phyloP scores from a whole-genome alignment of 92 coral and sea anemone genomes.

The Scolanthus callimorphus region DNA sequence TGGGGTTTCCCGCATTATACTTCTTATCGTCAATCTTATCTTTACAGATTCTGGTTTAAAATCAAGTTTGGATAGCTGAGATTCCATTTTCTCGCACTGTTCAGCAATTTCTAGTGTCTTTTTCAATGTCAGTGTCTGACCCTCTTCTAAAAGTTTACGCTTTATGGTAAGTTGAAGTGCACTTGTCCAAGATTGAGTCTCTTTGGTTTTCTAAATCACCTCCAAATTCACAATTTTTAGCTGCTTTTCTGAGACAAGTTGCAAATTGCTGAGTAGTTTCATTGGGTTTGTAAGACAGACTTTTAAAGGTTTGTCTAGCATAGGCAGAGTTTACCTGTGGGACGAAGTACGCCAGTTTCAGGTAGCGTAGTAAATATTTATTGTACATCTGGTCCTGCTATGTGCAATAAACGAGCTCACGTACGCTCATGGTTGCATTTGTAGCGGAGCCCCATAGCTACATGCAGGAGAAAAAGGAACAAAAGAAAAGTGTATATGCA shows the following conservation, averaged over 20 bases:
- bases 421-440: too few species aligned
- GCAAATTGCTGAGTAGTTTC: conserved; percentile 16
- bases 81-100: conserved; percentile 21
- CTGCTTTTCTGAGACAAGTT: conserved; percentile 5
- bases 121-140: conserved; percentile 21
- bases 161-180: conserved; percentile 5
- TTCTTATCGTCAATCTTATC: neutral
- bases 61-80: conserved; percentile 5
- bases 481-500: too few species aligned
- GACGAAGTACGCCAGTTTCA: too few species aligned
- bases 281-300: conserved; percentile 6
- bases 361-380: too few species aligned
- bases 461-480: too few species aligned
- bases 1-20: too few species aligned
- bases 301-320: conserved; percentile 35
- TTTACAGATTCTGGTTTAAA: too few species aligned
- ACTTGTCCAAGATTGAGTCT: neutral
- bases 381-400: too few species aligned
- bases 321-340: conserved; percentile 38
- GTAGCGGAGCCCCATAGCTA: too few species aligned
- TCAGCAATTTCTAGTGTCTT: conserved; percentile 20
- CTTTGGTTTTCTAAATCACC: conserved; percentile 13
- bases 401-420: too few species aligned
- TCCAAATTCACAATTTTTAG: conserved; percentile 24
- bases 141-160: conserved; percentile 8